A percentile compares a stretch with the other conserved stretches of the same genome.
These are phyloP conservation scores for Puffinus mauretanicus DNA, from an alignment of 2,113 vertebrate genomes.

Conservation along the genomic window DNA sequence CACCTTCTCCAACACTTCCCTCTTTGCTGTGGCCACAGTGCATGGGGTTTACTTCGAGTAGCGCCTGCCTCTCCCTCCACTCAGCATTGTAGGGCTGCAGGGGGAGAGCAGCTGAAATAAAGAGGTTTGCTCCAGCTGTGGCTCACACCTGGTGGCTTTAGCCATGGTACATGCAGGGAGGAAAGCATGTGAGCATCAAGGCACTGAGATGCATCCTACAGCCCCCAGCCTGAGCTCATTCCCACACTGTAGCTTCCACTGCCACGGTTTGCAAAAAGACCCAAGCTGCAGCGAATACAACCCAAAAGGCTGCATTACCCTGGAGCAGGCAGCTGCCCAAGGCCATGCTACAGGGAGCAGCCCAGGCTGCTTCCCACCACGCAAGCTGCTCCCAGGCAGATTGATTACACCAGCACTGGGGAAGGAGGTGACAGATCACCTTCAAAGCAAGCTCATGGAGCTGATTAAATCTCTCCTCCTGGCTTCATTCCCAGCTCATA, in stretches of 20 bases:
- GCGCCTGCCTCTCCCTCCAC: background rate
- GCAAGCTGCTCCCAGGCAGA: background rate
- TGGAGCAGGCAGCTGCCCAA: background rate
- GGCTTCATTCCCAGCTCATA: background rate
- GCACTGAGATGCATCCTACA: background rate
- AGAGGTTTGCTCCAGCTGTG: background rate
- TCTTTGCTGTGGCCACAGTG: constrained; percentile 78
- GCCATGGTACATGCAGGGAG: rapidly evolving
- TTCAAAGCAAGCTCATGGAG: background rate
- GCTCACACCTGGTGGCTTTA: background rate
- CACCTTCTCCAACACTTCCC: constrained; percentile 70
- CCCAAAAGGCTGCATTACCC: background rate
- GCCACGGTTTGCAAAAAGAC: background rate
- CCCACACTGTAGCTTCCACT: background rate
- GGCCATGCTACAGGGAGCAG: background rate
- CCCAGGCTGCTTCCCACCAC: background rate
- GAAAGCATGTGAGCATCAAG: background rate
- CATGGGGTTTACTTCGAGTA: constrained; percentile 78
- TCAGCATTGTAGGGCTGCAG: background rate
- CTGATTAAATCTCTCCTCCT: background rate
- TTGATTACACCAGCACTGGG: background rate
- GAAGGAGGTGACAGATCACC: background rate
- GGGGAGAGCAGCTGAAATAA: constrained; percentile 37
- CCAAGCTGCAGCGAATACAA: background rate
- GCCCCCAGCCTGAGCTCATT: background rate